These are phyloP conservation scores for Papilio demoleus DNA, from an alignment of 2,888 invertebrate species.

Conservation along the genomic window DNA sequence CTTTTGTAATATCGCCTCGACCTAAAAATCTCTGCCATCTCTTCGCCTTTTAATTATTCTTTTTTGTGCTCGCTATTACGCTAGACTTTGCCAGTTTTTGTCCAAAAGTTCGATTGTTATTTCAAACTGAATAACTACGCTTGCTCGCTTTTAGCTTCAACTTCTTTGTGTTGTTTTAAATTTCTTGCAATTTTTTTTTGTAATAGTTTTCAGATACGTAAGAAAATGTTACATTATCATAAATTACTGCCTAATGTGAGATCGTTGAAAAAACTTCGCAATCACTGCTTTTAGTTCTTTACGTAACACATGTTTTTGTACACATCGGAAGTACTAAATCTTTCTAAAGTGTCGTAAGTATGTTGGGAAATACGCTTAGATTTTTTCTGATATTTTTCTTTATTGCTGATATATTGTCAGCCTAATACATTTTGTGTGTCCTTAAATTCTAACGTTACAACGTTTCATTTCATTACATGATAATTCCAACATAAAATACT, in stretches of 20 bases:
- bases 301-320: constrained; percentile 29
- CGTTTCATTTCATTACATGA: not conserved
- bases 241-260: constrained; percentile 20
- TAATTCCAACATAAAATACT: not conserved
- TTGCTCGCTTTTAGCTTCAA: not conserved
- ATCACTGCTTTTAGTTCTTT: constrained; percentile 20
- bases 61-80: constrained; percentile 30
- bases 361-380: constrained; percentile 18
- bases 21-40: constrained; percentile 29
- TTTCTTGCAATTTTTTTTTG: not conserved
- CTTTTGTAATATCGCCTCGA: constrained; percentile 23
- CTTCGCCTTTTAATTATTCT: constrained; percentile 33
- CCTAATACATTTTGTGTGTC: constrained; percentile 3
- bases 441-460: not conserved
- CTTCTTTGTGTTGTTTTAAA: not conserved
- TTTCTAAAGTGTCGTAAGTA: not conserved
- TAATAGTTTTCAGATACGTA: constrained; percentile 1
- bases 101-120: constrained; percentile 33
- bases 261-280: constrained; percentile 18
- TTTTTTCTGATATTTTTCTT: constrained; percentile 18
- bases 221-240: constrained; percentile 23
- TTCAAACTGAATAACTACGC: constrained; percentile 6
- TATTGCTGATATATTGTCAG: not conserved
- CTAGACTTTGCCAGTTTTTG: constrained; percentile 26
- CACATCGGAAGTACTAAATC: constrained; percentile 33